These are phyloP conservation scores for Labeo rohita DNA, from an alignment of 2,113 vertebrate genomes.

Conservation along the genomic window DNA sequence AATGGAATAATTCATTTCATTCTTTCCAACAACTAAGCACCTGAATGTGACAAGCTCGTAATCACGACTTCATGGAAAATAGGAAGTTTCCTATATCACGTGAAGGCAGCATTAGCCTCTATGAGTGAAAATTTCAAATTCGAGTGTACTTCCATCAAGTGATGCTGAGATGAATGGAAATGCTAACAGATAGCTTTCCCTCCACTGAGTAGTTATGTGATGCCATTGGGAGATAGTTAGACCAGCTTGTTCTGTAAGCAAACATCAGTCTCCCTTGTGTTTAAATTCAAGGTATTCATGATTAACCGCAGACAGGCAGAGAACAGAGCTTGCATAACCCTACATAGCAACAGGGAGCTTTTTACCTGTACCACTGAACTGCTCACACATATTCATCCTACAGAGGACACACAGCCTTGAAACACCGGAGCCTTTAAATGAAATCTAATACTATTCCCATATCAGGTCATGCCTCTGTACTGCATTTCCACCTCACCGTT, in stretches of 20 bases:
- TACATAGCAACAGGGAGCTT: not conserved
- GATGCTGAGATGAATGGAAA: not conserved
- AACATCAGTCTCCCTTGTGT: conserved; percentile 10
- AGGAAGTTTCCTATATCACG: too few relatives aligned
- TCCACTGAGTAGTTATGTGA: not conserved
- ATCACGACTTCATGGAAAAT: too few relatives aligned
- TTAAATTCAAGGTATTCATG: not conserved
- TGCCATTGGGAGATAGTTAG: not conserved
- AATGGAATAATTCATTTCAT: too few relatives aligned
- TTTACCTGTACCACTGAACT: not conserved
- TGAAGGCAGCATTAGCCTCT: too few relatives aligned
- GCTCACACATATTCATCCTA: conserved; percentile 4
- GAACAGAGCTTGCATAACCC: conserved; percentile 8
- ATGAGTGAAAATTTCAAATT: not conserved
- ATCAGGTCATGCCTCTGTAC: conserved; percentile 61
- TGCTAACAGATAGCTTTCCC: not conserved
- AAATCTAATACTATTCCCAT: conserved; percentile 74
- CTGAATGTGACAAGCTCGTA: too few relatives aligned
- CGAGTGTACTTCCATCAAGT: not conserved
- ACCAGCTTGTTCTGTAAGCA: not conserved
- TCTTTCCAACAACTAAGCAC: too few relatives aligned
- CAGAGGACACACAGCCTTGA: conserved; percentile 34
- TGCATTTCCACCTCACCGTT: conserved; percentile 65
- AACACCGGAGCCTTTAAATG: conserved; percentile 65
- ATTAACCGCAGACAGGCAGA: not conserved